These are phyloP conservation scores for Maniola hyperantus DNA, from an alignment of 2,888 invertebrate species.

Conservation along the genomic window DNA sequence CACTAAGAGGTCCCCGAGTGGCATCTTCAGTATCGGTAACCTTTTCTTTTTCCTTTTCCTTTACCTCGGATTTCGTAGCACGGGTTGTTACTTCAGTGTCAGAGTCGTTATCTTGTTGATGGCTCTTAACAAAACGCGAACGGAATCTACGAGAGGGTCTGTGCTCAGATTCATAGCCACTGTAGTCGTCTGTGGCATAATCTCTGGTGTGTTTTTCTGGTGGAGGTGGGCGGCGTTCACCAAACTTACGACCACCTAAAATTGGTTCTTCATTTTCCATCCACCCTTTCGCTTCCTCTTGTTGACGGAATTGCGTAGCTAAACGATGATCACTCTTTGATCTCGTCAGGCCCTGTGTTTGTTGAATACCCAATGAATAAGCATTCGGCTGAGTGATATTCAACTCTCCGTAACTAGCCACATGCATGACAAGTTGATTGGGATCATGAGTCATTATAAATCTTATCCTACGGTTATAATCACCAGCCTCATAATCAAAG, in stretches of 20 bases:
- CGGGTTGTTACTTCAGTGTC: constrained; percentile 86
- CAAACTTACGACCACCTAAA: constrained; percentile 89
- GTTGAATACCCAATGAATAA: constrained; percentile 83
- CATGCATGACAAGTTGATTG: constrained; percentile 93
- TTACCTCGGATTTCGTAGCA: constrained; percentile 86
- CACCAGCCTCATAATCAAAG: constrained; percentile 96
- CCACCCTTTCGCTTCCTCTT: constrained; percentile 87
- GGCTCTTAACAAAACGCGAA: constrained; percentile 86
- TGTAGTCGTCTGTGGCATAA: constrained; percentile 85
- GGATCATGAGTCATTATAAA: constrained; percentile 96
- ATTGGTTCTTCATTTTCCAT: constrained; percentile 87
- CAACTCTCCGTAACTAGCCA: constrained; percentile 94
- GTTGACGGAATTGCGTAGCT: constrained; percentile 93
- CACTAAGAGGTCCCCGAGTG: constrained; percentile 92
- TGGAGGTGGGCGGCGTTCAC: constrained; percentile 85
- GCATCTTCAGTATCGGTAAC: constrained; percentile 95
- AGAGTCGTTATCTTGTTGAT: constrained; percentile 88
- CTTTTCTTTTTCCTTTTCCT: constrained; percentile 85
- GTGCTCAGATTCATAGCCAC: constrained; percentile 86
- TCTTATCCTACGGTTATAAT: constrained; percentile 92
- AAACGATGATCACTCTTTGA: constrained; percentile 97
- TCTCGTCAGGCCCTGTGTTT: constrained; percentile 91
- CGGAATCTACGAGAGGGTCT: constrained; percentile 87
- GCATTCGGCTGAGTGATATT: constrained; percentile 88
- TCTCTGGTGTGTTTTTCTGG: constrained; percentile 81